Evolutionary conservation across 35 echinoderm and acorn worm species (phyloP).

Genomic region (Amphiura filiformis): DNA sequence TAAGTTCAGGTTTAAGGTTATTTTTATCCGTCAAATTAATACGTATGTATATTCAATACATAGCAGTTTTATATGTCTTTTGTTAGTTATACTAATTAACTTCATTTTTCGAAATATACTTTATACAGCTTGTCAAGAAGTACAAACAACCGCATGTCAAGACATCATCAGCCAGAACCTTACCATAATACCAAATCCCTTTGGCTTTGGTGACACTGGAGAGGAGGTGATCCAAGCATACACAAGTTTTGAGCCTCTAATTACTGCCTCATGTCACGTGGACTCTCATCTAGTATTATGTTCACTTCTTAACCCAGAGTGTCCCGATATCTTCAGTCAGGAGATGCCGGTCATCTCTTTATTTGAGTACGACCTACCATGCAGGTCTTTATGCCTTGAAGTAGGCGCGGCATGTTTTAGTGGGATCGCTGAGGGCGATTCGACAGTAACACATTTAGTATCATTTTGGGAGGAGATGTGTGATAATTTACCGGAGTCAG

Average conservation of each 20-base stretch:
- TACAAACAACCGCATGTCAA: neutral
- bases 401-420: conserved; percentile 7
- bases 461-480: conserved; percentile 12
- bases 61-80: no score
- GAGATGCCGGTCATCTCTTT: neutral
- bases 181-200: conserved; percentile 21
- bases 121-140: neutral
- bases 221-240: conserved; percentile 8
- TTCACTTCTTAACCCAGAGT: conserved; percentile 14
- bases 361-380: conserved; percentile 20
- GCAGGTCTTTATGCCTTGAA: conserved; percentile 20
- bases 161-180: neutral
- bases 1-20: no score
- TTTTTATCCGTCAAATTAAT: no score
- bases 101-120: no score
- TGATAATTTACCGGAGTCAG: conserved; percentile 19
- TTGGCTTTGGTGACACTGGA: neutral
- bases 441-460: neutral
- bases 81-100: no score
- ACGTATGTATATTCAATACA: no score
- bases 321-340: conserved; percentile 2
- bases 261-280: conserved; percentile 16
- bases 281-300: conserved; percentile 20
- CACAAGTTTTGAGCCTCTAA: neutral
- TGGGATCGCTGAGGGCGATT: neutral